Percentiles rank a stretch among this genome's conserved stretches.
Conservation (phyloP, 2,113 vertebrate species). For the Lontra canadensis region DNA sequence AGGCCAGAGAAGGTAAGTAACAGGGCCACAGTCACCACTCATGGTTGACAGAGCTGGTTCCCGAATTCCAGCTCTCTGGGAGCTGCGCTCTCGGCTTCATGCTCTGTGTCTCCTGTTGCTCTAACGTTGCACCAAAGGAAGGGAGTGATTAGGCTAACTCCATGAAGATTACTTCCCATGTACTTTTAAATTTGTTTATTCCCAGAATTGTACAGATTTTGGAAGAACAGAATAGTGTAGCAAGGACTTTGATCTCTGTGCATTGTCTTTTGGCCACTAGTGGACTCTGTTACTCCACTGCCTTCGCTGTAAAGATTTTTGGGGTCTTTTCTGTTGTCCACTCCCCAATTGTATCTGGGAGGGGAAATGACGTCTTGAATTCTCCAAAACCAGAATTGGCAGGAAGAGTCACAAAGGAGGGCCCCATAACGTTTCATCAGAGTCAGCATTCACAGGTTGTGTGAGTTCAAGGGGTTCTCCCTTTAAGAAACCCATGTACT, state of each 20-base stretch:
- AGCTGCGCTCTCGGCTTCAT: background rate
- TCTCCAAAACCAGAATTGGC: background rate
- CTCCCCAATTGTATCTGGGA: background rate
- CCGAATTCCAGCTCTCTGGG: background rate
- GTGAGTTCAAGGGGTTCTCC: background rate
- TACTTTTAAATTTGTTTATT: background rate
- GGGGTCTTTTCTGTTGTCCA: background rate
- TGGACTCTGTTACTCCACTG: background rate
- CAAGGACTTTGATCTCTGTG: background rate
- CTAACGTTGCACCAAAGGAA: too few relatives aligned
- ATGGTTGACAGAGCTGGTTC: background rate
- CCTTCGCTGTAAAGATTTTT: background rate
- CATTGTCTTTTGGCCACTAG: background rate
- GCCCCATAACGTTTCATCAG: background rate
- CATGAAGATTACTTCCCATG: background rate
- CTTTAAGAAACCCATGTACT: background rate
- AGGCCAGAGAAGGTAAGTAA: background rate
- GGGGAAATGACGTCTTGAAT: background rate
- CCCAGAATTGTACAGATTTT: background rate
- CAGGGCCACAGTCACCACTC: background rate
- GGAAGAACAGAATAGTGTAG: background rate
- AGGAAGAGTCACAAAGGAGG: background rate
- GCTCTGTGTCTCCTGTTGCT: background rate
- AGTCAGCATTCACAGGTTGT: background rate
- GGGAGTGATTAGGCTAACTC: background rate